Percentiles rank a stretch among this genome's conserved stretches.
Conservation (phyloP, 2,888 invertebrate species). For the Nomada ferruginata region DNA sequence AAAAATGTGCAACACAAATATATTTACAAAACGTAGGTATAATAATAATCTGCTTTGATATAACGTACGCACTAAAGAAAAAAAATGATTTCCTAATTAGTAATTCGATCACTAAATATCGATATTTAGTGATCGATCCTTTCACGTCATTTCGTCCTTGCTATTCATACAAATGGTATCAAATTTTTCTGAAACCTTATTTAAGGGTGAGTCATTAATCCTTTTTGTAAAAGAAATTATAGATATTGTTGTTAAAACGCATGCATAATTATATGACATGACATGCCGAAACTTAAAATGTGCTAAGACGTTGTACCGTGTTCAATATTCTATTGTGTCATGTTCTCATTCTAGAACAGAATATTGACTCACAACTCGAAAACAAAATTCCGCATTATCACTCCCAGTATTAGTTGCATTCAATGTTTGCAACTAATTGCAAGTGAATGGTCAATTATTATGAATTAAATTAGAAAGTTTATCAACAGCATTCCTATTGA, state of each 20-base stretch:
- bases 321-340: background rate
- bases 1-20: background rate
- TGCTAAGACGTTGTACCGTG: too few species aligned
- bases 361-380: background rate
- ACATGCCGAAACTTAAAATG: too few species aligned
- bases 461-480: background rate
- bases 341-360: background rate
- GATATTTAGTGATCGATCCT: background rate
- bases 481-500: slow-evolving; percentile 1
- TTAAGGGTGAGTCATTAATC: too few species aligned
- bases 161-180: too few species aligned
- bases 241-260: too few species aligned
- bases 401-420: too few species aligned
- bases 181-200: too few species aligned
- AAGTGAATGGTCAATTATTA: background rate
- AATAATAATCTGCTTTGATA: background rate
- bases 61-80: background rate
- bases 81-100: background rate
- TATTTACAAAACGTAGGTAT: background rate
- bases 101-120: background rate
- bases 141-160: background rate
- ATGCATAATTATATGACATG: too few species aligned
- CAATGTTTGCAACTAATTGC: background rate
- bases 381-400: background rate
- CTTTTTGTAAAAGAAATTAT: too few species aligned